These are phyloP conservation scores for Acleris sparsana DNA, from an alignment of 2,888 invertebrate genomes.

Conservation along the genomic window DNA sequence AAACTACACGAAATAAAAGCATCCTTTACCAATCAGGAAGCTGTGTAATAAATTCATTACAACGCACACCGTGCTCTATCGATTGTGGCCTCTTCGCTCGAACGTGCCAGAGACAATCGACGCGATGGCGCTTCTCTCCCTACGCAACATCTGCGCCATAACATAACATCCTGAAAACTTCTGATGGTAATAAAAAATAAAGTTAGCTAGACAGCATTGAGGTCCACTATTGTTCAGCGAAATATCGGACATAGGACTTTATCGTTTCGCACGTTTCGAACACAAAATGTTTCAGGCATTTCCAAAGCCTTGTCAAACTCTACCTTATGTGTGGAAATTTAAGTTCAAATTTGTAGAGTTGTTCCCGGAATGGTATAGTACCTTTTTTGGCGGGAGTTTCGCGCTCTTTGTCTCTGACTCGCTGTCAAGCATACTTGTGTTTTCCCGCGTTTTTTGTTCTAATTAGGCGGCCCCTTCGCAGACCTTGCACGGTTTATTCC, in stretches of 20 bases:
- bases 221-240: not conserved
- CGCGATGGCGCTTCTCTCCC: conserved; percentile 80
- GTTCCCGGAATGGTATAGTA: conserved; percentile 50
- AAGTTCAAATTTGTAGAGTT: conserved; percentile 42
- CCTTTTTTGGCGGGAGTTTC: conserved; percentile 64
- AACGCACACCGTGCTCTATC: conserved; percentile 82
- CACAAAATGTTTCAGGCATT: conserved; percentile 32
- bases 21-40: conserved; percentile 32
- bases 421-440: conserved; percentile 82
- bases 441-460: conserved; percentile 83
- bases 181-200: not conserved
- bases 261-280: conserved; percentile 9
- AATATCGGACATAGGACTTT: not conserved
- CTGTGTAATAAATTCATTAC: conserved; percentile 81
- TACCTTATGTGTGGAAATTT: conserved; percentile 35
- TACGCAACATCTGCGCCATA: conserved; percentile 60
- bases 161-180: conserved; percentile 47
- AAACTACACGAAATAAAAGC: too few relatives aligned
- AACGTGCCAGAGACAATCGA: conserved; percentile 82
- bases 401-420: conserved; percentile 80
- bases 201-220: not conserved
- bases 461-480: conserved; percentile 76
- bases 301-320: conserved; percentile 38
- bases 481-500: conserved; percentile 48
- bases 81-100: conserved; percentile 80